Base-by-base conservation (phyloP, 1,140 invertebrate species). In the Halictus rubicundus region DNA sequence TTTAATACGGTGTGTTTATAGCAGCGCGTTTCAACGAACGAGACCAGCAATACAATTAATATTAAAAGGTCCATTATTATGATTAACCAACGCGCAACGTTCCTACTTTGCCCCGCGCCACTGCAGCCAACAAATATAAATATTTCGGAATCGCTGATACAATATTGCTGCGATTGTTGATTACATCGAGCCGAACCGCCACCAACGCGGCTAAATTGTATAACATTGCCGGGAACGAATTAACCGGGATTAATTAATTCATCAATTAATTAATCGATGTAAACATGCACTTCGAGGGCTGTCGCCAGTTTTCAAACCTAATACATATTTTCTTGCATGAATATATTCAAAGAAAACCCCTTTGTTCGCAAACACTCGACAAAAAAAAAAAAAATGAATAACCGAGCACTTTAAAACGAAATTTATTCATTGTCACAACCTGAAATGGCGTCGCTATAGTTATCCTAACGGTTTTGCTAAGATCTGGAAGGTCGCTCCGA, bases 221-320 rank as follows among this genome's bases (percentile, higher is more conserved):
- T 42, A 68, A 68, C n/a, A 37, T 16, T 10, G 39, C 14, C 19
- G 49, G 46, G 37, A 52, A 21, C 32, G 21, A 14, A 10, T 27
- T 16, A 23, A n/a, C 8, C 32, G n/a, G 27, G n/a, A 78, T 78
- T 57, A 65, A 78, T 78, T 64, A 72, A 72, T 72, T 64, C 57
- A 65, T 78, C 46, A 25, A 12, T 46, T 19, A 5, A 52, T 52
- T 52, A 21, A 52, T 52, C 14, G 14, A 2, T 3, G 14, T 7
- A 19, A 52, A 16, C 14, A 21, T 5, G 16, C 49, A 21, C 0
- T 46, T 46, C 14, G 14, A 37, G 66, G 12, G 1, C 19, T 19
- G 0, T 16, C 19, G 6, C 7, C 32, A 19, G 1, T 65, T 46
- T 4, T 1, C 42, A n/a, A n/a, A n/a, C n/a, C n/a, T n/a, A n/a